Conservation (phyloP, 2,888 invertebrate genomes). For the Xylocampa areola region DNA sequence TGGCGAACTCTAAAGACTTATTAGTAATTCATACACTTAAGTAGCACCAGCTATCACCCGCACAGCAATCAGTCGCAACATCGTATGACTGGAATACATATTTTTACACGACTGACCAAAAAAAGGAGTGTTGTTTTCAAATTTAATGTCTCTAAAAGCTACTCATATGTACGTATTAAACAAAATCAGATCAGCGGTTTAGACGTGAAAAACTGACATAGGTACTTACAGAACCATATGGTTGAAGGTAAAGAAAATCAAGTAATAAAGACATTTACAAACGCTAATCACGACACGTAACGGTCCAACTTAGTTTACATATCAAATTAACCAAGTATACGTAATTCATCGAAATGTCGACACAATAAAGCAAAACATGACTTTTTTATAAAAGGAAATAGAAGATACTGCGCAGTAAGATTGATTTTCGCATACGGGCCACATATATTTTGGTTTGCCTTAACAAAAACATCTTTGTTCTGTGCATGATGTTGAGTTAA, state of each 20-base stretch:
- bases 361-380: constrained; percentile 33
- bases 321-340: constrained; percentile 28
- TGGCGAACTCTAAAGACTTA: no score
- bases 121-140: no score
- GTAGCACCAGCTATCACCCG: no score
- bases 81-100: no score
- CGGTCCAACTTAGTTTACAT: constrained; percentile 23
- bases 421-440: constrained; percentile 36
- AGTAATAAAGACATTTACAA: constrained; percentile 6
- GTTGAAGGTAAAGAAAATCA: not conserved
- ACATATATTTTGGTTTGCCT: constrained; percentile 38
- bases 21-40: no score
- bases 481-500: constrained; percentile 41
- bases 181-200: no score
- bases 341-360: constrained; percentile 26
- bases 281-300: not conserved
- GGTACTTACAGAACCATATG: no score
- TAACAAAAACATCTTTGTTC: constrained; percentile 66
- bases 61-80: no score
- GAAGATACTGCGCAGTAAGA: constrained; percentile 25
- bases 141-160: no score
- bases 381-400: constrained; percentile 10
- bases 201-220: no score
- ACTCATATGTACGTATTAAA: no score
- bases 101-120: no score